Conservation (phyloP, 1,140 invertebrate species). For the Thrips palmi region DNA sequence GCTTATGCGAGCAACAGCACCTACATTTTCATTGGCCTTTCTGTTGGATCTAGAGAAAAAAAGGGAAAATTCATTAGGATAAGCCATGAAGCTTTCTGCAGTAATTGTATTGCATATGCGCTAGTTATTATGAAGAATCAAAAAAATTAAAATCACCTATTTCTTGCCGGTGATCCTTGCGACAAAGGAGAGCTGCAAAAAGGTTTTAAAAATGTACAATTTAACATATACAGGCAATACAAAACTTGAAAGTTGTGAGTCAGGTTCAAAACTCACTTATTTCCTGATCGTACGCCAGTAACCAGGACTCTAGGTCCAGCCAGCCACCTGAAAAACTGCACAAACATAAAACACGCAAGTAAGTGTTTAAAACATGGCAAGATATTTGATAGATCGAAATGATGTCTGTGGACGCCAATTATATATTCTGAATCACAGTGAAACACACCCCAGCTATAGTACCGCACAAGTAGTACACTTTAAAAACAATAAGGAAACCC, state of each 20-base stretch:
- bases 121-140: not conserved
- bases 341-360: conserved; percentile 14
- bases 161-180: conserved; percentile 18
- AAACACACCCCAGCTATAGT: too few species aligned
- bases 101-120: not conserved
- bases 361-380: not conserved
- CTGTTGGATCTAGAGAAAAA: conserved; percentile 7
- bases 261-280: conserved; percentile 25
- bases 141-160: conserved; percentile 16
- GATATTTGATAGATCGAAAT: too few species aligned
- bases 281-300: conserved; percentile 29
- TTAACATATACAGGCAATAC: conserved; percentile 4
- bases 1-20: conserved; percentile 23
- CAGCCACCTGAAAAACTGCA: conserved; percentile 50
- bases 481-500: conserved; percentile 18
- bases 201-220: conserved; percentile 5
- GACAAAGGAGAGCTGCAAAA: conserved; percentile 17
- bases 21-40: conserved; percentile 18
- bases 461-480: too few species aligned
- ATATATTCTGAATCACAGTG: too few species aligned
- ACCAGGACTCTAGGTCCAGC: conserved; percentile 37
- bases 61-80: not conserved
- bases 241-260: conserved; percentile 8
- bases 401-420: too few species aligned
- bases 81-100: conserved; percentile 4